Conservation (phyloP, 2,888 invertebrate species). For the Hyles lineata region DNA sequence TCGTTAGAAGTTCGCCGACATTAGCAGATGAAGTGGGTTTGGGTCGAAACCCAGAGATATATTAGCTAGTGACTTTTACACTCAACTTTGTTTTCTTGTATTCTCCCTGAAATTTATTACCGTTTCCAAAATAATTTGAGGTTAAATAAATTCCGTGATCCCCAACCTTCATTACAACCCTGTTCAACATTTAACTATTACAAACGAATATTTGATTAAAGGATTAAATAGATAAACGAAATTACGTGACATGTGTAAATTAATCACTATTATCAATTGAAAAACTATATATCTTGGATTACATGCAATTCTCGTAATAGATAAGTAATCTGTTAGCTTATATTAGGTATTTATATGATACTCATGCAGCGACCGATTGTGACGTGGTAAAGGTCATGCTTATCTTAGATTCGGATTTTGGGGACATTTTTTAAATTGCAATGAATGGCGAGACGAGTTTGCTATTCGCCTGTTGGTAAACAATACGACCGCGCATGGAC, state of each 20-base stretch:
- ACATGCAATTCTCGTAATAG: slow-evolving; percentile 27
- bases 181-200: neutral
- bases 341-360: neutral
- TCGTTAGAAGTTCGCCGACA: too few relatives aligned
- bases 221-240: slow-evolving; percentile 36
- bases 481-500: too few relatives aligned
- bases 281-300: slow-evolving; percentile 20
- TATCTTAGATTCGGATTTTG: neutral
- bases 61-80: too few relatives aligned
- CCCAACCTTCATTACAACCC: neutral
- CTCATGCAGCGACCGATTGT: neutral
- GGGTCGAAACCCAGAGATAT: too few relatives aligned
- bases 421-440: neutral
- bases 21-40: too few relatives aligned
- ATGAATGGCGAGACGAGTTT: too few relatives aligned
- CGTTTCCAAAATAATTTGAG: neutral
- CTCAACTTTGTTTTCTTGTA: too few relatives aligned
- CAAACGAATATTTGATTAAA: slow-evolving; percentile 38
- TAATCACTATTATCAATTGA: slow-evolving; percentile 25
- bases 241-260: slow-evolving; percentile 19
- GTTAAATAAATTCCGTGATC: slow-evolving; percentile 27
- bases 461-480: too few relatives aligned
- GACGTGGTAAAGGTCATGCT: neutral
- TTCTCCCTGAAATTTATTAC: too few relatives aligned
- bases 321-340: slow-evolving; percentile 18